Conservation (phyloP, 2,888 invertebrate species). For the Vannuccia rotundouncinata region DNA sequence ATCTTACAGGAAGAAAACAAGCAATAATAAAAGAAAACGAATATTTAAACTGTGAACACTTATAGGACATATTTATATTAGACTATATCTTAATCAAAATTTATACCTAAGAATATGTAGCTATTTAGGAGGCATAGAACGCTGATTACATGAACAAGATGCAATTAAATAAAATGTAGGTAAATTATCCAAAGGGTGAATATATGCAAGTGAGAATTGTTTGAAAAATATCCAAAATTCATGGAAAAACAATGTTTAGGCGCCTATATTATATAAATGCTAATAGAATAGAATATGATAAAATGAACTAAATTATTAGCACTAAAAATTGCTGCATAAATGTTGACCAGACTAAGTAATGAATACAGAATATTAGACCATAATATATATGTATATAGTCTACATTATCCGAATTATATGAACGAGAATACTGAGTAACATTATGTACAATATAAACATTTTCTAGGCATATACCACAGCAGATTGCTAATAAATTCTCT, state of each 20-base stretch:
- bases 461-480: conserved; percentile 11
- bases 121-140: not conserved
- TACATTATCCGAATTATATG: not conserved
- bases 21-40: not conserved
- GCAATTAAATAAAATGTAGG: conserved; percentile 5
- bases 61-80: not conserved
- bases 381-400: not conserved
- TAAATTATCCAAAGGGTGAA: not conserved
- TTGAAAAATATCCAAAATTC: not conserved
- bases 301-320: not conserved
- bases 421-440: not conserved
- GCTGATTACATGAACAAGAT: not conserved
- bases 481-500: not conserved
- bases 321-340: not conserved
- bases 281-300: no score
- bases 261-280: not conserved
- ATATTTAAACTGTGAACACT: not conserved
- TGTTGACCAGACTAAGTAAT: not conserved
- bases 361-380: not conserved
- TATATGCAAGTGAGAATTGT: not conserved
- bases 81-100: not conserved
- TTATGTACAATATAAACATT: not conserved
- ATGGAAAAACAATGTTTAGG: not conserved
- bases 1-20: not conserved
- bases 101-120: not conserved